Percentiles rank a stretch among this genome's conserved stretches.
phyloP scores from a whole-genome alignment of 2,113 vertebrate species.

The Talpa occidentalis region DNA sequence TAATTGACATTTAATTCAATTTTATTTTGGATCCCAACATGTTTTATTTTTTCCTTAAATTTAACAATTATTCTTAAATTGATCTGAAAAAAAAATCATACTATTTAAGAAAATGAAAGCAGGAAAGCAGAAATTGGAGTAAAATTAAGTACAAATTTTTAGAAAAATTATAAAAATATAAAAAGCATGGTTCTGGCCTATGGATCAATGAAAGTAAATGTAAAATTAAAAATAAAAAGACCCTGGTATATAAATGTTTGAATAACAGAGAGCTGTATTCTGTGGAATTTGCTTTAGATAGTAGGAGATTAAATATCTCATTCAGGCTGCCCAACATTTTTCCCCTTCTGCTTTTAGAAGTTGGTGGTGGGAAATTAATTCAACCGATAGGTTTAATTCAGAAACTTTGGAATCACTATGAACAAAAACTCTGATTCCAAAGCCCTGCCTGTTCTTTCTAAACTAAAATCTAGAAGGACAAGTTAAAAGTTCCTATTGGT shows the following conservation, averaged over 20 bases:
- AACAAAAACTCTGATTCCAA: neutral
- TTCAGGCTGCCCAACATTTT: neutral
- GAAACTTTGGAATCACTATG: neutral
- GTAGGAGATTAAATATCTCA: neutral
- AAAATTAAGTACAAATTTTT: neutral
- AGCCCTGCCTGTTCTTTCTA: neutral
- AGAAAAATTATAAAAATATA: neutral
- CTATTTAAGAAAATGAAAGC: neutral
- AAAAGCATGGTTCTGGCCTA: neutral
- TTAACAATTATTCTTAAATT: constrained; percentile 15
- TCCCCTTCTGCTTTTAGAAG: neutral
- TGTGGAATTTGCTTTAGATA: neutral
- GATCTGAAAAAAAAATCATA: neutral
- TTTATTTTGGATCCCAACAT: neutral
- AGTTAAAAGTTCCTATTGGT: neutral
- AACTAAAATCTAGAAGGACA: neutral
- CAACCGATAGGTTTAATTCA: neutral
- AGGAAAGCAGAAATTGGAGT: neutral
- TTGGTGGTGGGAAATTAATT: neutral
- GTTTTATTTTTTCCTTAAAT: neutral
- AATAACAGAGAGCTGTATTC: neutral
- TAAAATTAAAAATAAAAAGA: neutral
- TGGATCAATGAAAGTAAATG: constrained; percentile 5
- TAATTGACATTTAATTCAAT: constrained; percentile 39
- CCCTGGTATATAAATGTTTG: neutral